Evolutionary conservation across 2,888 invertebrate species (phyloP).

Genomic region (Pedicia rivosa): DNA sequence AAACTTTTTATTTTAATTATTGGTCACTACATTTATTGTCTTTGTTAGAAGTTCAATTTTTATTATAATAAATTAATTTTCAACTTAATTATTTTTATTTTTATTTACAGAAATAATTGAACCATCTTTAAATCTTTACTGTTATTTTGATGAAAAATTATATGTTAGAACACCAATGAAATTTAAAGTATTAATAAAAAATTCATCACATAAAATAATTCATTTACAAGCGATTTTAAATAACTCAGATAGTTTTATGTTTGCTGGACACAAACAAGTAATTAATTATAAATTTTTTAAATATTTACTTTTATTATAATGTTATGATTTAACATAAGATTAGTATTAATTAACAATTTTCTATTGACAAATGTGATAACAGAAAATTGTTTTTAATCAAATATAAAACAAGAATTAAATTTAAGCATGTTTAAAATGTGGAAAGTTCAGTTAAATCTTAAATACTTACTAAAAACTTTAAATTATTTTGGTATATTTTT

Average conservation of each 20-base stretch:
- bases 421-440: neutral
- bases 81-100: neutral
- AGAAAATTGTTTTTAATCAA: neutral
- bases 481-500: neutral
- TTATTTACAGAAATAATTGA: conserved; percentile 20
- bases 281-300: conserved; percentile 3
- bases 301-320: no score
- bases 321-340: neutral
- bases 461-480: neutral
- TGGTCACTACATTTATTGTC: neutral
- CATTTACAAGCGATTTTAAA: conserved; percentile 26
- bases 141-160: conserved; percentile 29
- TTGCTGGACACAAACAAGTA: conserved; percentile 85
- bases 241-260: conserved; percentile 73
- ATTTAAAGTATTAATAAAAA: conserved; percentile 26
- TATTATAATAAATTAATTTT: no score
- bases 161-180: conserved; percentile 31
- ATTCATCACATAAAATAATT: conserved; percentile 27
- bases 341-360: neutral
- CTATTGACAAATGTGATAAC: neutral
- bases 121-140: conserved; percentile 29
- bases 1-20: neutral
- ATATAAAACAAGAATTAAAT: neutral
- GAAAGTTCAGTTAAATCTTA: neutral
- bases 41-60: no score